Conservation (phyloP, 1,140 invertebrate species). For the Trialeurodes vaporariorum region DNA sequence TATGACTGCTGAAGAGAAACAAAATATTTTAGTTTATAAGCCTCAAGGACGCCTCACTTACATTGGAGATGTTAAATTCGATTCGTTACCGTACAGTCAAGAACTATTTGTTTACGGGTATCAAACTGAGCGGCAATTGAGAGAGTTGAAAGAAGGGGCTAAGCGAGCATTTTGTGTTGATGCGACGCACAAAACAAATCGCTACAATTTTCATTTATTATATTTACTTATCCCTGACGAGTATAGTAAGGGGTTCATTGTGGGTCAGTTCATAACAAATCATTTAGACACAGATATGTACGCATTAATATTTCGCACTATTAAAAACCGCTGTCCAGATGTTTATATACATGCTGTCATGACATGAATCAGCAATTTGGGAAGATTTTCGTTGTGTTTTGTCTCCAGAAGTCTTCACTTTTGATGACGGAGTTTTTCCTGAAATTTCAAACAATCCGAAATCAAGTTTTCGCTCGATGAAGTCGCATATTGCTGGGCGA, state of each 20-base stretch:
- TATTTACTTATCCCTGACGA: background rate
- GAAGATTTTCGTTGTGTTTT: no score
- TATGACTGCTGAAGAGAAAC: no score
- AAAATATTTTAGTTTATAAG: background rate
- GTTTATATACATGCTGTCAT: background rate
- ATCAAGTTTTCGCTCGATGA: no score
- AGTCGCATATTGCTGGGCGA: no score
- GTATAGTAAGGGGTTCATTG: background rate
- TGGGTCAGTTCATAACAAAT: background rate
- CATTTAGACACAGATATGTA: background rate
- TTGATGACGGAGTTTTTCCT: no score
- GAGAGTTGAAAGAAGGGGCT: background rate
- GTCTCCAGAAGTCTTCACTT: no score
- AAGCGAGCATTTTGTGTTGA: background rate
- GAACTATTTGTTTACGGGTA: background rate
- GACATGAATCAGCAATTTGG: no score
- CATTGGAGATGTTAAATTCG: background rate
- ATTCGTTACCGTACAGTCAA: background rate
- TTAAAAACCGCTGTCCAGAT: background rate
- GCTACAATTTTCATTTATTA: background rate
- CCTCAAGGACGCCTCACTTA: background rate
- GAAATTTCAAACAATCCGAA: no score
- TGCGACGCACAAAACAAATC: background rate
- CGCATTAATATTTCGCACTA: background rate
- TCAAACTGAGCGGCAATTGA: background rate